Percentiles rank a stretch among this genome's conserved stretches.
Conservation (phyloP, 2,113 vertebrate genomes). For the Heptranchias perlo region DNA sequence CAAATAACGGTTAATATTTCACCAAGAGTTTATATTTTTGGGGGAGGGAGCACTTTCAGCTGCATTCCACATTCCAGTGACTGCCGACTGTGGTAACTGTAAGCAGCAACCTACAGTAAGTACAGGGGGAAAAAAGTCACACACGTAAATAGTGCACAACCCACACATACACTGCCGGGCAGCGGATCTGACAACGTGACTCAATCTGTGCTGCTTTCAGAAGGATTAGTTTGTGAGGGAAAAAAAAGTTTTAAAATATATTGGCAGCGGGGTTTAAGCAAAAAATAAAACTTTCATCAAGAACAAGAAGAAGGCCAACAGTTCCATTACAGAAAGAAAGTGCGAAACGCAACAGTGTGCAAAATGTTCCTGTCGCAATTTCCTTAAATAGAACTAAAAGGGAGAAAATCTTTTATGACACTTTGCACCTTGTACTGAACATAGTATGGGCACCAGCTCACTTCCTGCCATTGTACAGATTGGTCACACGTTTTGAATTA, state of each 20-base stretch:
- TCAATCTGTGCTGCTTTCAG: no score
- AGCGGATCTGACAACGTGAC: background rate
- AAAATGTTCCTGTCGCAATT: background rate
- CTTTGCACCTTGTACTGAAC: conserved; percentile 5
- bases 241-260: background rate
- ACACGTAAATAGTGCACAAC: background rate
- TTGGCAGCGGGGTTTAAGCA: background rate
- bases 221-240: background rate
- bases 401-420: background rate
- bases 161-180: background rate
- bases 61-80: background rate
- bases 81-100: background rate
- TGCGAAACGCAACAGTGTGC: conserved; percentile 6
- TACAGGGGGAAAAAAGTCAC: background rate
- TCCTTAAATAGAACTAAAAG: background rate
- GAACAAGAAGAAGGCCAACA: background rate
- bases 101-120: background rate
- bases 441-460: background rate
- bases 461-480: conserved; percentile 17
- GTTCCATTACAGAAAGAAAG: background rate
- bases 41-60: background rate
- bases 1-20: background rate
- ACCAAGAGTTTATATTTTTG: background rate
- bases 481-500: background rate
- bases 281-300: background rate